These are phyloP conservation scores for Etheostoma cragini DNA, from an alignment of 2,113 vertebrate genomes.

Conservation along the genomic window DNA sequence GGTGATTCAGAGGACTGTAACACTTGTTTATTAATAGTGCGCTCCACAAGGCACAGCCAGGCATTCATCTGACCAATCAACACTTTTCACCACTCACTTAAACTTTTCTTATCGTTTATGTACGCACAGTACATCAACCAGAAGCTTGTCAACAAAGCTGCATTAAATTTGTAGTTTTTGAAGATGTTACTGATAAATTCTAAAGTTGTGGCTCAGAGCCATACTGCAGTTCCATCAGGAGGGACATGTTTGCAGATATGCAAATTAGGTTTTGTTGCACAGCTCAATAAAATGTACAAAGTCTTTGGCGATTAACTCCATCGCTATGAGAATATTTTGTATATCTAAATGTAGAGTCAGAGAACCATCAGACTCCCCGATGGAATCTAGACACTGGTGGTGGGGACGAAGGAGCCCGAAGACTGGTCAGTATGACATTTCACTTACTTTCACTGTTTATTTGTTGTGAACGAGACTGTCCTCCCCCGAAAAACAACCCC, in stretches of 20 bases:
- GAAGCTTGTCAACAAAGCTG: not conserved
- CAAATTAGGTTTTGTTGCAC: too few species aligned
- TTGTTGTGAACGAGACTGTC: not conserved
- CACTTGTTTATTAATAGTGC: constrained; percentile 55
- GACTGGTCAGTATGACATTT: not conserved
- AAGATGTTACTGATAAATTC: not conserved
- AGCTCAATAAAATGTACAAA: too few species aligned
- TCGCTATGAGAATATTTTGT: too few species aligned
- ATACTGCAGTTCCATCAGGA: not conserved
- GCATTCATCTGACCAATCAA: not conserved
- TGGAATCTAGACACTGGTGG: too few species aligned
- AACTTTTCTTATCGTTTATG: constrained; percentile 1
- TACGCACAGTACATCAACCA: not conserved
- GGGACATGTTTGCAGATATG: too few species aligned
- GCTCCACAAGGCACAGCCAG: constrained; percentile 7
- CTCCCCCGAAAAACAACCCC: too few species aligned
- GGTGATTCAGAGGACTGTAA: constrained; percentile 62
- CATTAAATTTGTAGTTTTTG: not conserved
- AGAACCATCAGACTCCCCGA: too few species aligned
- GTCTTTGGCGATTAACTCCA: too few species aligned
- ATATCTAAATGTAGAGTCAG: too few species aligned
- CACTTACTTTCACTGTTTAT: not conserved
- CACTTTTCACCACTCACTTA: not conserved
- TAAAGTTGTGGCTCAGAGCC: not conserved
- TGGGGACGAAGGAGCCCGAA: too few species aligned